Evolutionary conservation across 37 sponge, comb jelly and placozoan species (phyloP).

Genomic region (Geodia barretti): DNA sequence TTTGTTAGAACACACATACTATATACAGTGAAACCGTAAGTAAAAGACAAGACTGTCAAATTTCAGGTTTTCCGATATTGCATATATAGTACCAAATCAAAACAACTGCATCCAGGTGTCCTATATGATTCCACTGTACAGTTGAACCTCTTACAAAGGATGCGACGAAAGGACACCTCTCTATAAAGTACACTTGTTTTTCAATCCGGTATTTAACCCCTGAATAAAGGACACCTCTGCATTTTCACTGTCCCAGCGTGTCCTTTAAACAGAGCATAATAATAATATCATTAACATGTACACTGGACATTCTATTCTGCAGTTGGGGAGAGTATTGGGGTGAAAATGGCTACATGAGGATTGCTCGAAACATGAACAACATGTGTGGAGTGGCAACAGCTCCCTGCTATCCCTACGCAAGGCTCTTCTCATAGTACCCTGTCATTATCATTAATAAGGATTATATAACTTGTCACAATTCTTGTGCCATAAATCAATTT

Average conservation of each 20-base stretch:
- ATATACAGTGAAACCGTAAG: background rate
- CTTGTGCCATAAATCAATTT: too few species aligned
- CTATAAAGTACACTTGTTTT: too few species aligned
- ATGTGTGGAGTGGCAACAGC: background rate
- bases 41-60: too few species aligned
- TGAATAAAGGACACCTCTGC: background rate
- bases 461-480: too few species aligned
- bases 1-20: too few species aligned
- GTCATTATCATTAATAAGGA: background rate
- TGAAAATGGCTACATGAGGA: background rate
- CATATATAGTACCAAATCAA: too few species aligned
- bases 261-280: too few species aligned
- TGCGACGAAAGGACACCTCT: too few species aligned
- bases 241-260: background rate
- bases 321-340: background rate
- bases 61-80: too few species aligned
- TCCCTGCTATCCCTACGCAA: background rate
- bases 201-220: background rate
- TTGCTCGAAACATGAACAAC: background rate
- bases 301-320: background rate
- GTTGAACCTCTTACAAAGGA: too few species aligned
- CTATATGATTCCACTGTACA: too few species aligned
- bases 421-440: background rate
- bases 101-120: too few species aligned
- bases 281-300: background rate